These are phyloP conservation scores for Drosophila neotestacea DNA, from an alignment of 2,888 invertebrate species.

Conservation along the genomic window DNA sequence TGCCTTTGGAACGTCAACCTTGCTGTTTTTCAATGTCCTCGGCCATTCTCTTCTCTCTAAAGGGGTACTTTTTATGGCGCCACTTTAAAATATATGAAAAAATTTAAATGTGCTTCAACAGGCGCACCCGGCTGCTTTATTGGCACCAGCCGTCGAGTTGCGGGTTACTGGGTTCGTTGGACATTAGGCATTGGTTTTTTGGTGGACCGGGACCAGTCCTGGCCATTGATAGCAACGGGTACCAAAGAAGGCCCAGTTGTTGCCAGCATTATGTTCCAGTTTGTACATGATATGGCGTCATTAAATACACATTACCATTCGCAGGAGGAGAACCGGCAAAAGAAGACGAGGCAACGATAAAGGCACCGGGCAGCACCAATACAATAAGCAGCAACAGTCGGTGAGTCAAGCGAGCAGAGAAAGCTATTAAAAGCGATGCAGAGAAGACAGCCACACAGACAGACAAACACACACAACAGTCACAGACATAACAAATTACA, in stretches of 20 bases:
- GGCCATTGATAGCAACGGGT: slow-evolving; percentile 53
- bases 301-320: slow-evolving; percentile 79
- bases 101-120: slow-evolving; percentile 54
- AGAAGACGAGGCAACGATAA: slow-evolving; percentile 45
- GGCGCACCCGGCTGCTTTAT: slow-evolving; percentile 63
- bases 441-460: slow-evolving; percentile 30
- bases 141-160: slow-evolving; percentile 62
- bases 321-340: slow-evolving; percentile 5
- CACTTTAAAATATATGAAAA: slow-evolving; percentile 67
- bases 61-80: slow-evolving; percentile 55
- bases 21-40: background rate
- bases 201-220: slow-evolving; percentile 1
- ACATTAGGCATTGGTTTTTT: slow-evolving; percentile 60
- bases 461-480: slow-evolving; percentile 34
- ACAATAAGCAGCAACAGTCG: slow-evolving; percentile 68
- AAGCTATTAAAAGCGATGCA: slow-evolving; percentile 71
- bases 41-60: slow-evolving; percentile 13
- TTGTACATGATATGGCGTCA: slow-evolving; percentile 81
- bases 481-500: slow-evolving; percentile 72
- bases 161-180: slow-evolving; percentile 58
- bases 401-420: slow-evolving; percentile 44
- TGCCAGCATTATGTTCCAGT: slow-evolving; percentile 66
- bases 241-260: slow-evolving; percentile 44
- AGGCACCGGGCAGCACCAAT: slow-evolving; percentile 54
- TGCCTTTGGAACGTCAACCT: background rate